A percentile compares a stretch with the other conserved stretches of the same genome.
These are phyloP conservation scores for Musca vetustissima DNA, from an alignment of 1,140 invertebrate genomes.

Conservation along the genomic window DNA sequence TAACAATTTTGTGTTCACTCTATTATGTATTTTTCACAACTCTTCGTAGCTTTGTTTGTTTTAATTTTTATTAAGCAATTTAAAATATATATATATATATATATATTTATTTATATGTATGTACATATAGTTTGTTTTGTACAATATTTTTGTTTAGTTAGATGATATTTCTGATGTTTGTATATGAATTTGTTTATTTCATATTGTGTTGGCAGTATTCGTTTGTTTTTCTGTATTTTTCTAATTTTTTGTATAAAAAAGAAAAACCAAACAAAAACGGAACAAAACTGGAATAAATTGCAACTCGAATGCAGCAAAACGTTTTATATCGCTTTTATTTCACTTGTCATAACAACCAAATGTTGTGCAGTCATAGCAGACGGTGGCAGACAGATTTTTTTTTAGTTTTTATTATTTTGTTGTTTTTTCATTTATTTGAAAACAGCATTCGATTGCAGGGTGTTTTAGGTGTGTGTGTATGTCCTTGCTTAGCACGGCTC, in stretches of 20 bases:
- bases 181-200: conserved; percentile 14
- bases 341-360: conserved; percentile 21
- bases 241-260: no score
- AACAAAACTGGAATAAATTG: no score
- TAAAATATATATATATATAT: neutral
- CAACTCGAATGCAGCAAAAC: conserved; percentile 4
- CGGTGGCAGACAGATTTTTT: no score
- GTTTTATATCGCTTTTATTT: conserved; percentile 19
- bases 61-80: conserved; percentile 7
- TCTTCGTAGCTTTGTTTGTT: neutral
- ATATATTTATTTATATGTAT: no score
- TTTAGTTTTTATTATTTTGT: no score
- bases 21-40: neutral
- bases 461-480: no score
- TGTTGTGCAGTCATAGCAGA: neutral
- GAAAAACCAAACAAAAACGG: no score
- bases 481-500: no score
- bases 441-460: neutral
- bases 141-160: conserved; percentile 17
- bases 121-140: no score
- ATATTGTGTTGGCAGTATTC: neutral
- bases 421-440: neutral
- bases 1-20: neutral
- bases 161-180: neutral
- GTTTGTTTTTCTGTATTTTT: neutral